Evolutionary conservation across 2,888 invertebrate species (phyloP), one percentile per base, ranked within the genome.

Genomic region (Ochropleura plecta): DNA sequence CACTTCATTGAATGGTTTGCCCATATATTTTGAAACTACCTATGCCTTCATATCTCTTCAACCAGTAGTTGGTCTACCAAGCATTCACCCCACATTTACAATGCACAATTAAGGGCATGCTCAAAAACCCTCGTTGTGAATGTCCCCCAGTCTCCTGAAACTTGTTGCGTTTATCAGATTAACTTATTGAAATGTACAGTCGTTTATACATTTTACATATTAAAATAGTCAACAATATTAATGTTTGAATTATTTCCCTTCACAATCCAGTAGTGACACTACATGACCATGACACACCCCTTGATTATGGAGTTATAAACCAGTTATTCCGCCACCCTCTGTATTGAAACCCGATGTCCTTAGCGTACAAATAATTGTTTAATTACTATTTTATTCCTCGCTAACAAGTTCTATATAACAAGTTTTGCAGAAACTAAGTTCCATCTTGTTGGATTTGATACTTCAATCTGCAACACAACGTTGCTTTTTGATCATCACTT

Each of bases 191-290:
- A 93, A 92, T 94, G 93, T 94, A 94, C 94, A 94, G 94, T 92
- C 88, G 92, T 94, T 94, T 94, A 94, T 94, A 94, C 92, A 93
- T 93, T 94, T 94, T 95, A 94, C 93, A 93, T 93, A 95, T 95
- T 95, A 95, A 95, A 94, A 94, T 93, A 94, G 94, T 95, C 94
- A 92, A 94, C 91, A 94, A 92, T 88, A 90, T 89, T 78, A 82
- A 90, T 90, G 90, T 90, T 90, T 91, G 88, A 90, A 90, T 93
- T 93, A 91, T 92, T 93, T 92, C 83, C 91, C 85, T 80, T 70
- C 83, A 81, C 86, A 82, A 87, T 89, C 90, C 91, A 88, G 83
- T 88, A 83, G 78, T 79, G 74, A 80, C 78, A 79, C 78, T 78
- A 85, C 71, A 80, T 85, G 76, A 85, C 86, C 75, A 80, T 82